A percentile compares a stretch with the other conserved stretches of the same genome.
phyloP scores from a whole-genome alignment of 2,888 invertebrate species.

The Cenopis cana region DNA sequence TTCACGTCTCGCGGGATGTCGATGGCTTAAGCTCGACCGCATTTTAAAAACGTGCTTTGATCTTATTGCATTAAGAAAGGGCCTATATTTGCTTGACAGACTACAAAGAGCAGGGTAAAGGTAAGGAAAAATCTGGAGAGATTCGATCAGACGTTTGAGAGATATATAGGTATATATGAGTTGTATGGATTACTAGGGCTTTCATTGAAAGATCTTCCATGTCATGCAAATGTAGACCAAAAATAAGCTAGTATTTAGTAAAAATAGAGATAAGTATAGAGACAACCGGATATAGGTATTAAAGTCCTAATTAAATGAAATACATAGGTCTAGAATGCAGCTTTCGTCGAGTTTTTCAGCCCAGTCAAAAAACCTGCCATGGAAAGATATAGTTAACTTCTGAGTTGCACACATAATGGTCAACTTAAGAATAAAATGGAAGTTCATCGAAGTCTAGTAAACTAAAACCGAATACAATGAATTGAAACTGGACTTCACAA shows the following conservation, averaged over 20 bases:
- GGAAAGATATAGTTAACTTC: background rate
- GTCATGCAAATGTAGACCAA: background rate
- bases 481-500: constrained; percentile 3
- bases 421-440: background rate
- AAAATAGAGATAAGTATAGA: no score
- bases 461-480: background rate
- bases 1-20: constrained; percentile 46
- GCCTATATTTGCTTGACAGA: background rate
- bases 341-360: no score
- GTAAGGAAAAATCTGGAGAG: background rate
- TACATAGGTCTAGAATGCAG: no score
- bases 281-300: no score
- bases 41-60: constrained; percentile 9
- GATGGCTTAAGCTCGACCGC: constrained; percentile 44
- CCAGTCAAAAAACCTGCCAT: background rate
- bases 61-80: background rate
- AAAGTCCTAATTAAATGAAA: no score
- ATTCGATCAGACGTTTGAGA: background rate
- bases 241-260: background rate
- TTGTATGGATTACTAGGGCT: no score
- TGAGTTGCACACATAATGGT: background rate
- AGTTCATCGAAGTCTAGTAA: background rate
- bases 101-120: background rate
- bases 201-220: background rate
- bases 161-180: background rate